Percentiles rank a stretch among this genome's conserved stretches.
These are phyloP conservation scores for Oopsacas minuta DNA, from an alignment of 37 sponge, comb jelly and placozoan genomes.

Conservation along the genomic window DNA sequence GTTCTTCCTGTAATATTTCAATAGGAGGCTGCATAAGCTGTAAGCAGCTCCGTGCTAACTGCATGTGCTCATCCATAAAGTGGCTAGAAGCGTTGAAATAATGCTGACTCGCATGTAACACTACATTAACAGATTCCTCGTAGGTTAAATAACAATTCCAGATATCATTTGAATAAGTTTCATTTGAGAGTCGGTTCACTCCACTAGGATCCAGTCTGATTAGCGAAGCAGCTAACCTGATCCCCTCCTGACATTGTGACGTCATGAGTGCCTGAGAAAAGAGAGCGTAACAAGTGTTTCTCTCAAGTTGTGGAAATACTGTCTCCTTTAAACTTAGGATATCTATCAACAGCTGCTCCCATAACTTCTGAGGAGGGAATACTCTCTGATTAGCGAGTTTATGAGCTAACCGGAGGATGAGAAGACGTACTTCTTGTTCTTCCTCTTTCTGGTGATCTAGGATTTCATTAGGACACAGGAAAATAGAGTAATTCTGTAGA, in stretches of 20 bases:
- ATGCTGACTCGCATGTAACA: background rate
- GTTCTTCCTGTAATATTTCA: background rate
- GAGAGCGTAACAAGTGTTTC: background rate
- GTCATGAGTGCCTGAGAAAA: background rate
- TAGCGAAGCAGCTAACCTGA: background rate
- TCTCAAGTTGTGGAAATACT: background rate
- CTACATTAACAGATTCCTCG: background rate
- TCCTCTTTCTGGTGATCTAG: background rate
- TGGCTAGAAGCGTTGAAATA: constrained; percentile 16
- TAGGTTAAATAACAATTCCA: background rate
- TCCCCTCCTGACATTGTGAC: background rate
- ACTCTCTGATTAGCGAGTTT: constrained; percentile 5
- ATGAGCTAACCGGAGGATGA: background rate
- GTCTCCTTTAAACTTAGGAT: constrained; percentile 11
- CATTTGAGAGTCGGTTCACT: background rate
- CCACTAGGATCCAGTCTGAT: background rate
- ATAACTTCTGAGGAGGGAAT: background rate
- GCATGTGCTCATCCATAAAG: constrained; percentile 17
- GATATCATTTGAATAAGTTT: background rate
- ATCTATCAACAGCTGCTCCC: background rate
- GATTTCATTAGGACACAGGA: background rate
- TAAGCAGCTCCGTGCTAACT: background rate
- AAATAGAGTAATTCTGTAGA: background rate
- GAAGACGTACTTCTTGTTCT: background rate
- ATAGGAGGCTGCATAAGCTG: background rate